Base-by-base conservation (phyloP, 1,140 invertebrate genomes). In the Colletes latitarsis region DNA sequence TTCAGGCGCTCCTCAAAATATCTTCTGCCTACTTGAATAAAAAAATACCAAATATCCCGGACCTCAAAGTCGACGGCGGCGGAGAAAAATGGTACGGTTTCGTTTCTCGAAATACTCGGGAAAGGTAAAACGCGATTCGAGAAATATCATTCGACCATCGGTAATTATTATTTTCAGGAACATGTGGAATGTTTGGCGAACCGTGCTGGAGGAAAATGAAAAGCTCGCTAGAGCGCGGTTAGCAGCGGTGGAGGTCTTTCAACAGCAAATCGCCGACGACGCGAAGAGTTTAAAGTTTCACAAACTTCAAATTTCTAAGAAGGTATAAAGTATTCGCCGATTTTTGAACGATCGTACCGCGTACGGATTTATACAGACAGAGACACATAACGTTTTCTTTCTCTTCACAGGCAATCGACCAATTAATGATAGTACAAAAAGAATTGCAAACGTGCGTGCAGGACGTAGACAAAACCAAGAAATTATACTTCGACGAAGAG, bases 141-240 rank as follows among this genome's bases (percentile, higher is more conserved):
- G 8, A 62, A 17, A 49, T 39, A 57, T 9, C 14, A n/a, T 5
- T 58, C 3, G 41, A 19, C 14, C 4, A n/a, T 6, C 6, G 49
- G 10, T 49, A 19, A 43, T 57, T 12, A 3, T 46, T 15, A 9
- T 57, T 91, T 94, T 15, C 88, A 99, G 98, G 97, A 99, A 99
- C 89, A 98, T 99, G 95, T 98, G 98, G 96, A 98, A 97, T 85
- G 98, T 99, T 17, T 99, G 98, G 98, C 95, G 97, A 83, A 97
- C 97, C 0, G 97, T 99, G 0, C 93, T 99, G 81, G 98, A 99
- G 91, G 98, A 99, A 93, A 98, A 98, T 89, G 98, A 99, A 89
- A 98, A 98, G 90, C 93, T 99, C 85, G 98, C 98, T 1, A 96
- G 98, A 82, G 97, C 98, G 6, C 94, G 98, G 49, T 93, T 99